Evolutionary conservation across 2,113 vertebrate genomes (phyloP).

Genomic region (Lycocorax pyrrhopterus): DNA sequence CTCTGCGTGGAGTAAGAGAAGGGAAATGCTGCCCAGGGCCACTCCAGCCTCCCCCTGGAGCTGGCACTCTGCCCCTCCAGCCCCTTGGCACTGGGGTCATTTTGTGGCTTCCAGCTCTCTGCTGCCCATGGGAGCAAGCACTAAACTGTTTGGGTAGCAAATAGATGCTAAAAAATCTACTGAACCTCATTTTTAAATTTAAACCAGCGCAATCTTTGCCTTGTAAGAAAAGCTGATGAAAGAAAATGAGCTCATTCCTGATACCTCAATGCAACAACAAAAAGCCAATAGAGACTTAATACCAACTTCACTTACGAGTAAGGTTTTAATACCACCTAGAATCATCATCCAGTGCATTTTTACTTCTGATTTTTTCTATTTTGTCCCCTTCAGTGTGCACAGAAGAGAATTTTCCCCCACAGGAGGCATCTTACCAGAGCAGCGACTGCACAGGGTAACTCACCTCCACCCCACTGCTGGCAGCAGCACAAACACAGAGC

Average conservation of each 20-base stretch:
- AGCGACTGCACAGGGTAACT: rapidly evolving
- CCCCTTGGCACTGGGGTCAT: not conserved
- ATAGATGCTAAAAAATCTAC: rapidly evolving
- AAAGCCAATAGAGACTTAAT: not conserved
- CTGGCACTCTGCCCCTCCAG: not conserved
- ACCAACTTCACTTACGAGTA: not conserved
- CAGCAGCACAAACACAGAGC: not conserved
- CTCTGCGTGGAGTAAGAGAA: not conserved
- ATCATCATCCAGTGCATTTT: not conserved
- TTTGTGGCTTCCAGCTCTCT: not conserved
- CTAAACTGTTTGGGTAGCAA: not conserved
- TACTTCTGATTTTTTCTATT: not conserved
- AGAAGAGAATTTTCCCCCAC: not conserved
- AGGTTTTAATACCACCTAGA: rapidly evolving
- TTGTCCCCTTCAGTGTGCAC: not conserved
- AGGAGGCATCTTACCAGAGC: not conserved
- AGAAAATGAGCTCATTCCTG: not conserved
- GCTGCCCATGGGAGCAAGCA: rapidly evolving
- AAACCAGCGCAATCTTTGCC: not conserved
- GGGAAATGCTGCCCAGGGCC: not conserved
- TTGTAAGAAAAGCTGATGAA: rapidly evolving
- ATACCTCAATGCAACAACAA: not conserved
- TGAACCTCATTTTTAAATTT: not conserved
- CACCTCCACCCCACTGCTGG: rapidly evolving
- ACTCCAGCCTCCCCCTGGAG: not conserved